Conservation (phyloP, 1,140 invertebrate species). For the Odontomachus brunneus region DNA sequence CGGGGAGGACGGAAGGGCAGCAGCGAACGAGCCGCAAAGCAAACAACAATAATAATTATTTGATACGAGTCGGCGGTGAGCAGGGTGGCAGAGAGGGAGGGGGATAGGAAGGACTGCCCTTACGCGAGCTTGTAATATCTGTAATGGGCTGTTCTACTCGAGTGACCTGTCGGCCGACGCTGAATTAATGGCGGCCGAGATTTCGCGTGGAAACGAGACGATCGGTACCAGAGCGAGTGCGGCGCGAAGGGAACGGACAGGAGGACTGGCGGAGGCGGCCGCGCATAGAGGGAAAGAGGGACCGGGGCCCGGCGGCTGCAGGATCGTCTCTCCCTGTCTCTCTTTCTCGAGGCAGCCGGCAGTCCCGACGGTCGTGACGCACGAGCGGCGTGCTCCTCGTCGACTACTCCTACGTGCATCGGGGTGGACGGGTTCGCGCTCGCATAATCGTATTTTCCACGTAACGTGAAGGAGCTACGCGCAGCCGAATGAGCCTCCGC, state of each 20-base stretch:
- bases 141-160: constrained; percentile 83
- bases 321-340: constrained; percentile 28
- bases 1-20: not conserved
- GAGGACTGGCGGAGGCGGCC: not conserved
- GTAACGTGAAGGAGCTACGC: constrained; percentile 29
- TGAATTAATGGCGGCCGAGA: constrained; percentile 84
- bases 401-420: constrained; percentile 15
- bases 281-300: not conserved
- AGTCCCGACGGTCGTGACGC: constrained; percentile 57
- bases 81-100: not conserved
- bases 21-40: constrained; percentile 76
- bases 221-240: constrained; percentile 9
- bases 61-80: constrained; percentile 76
- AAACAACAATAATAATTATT: constrained; percentile 85
- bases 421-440: not conserved
- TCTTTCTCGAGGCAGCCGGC: constrained; percentile 20
- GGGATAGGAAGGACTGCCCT: constrained; percentile 23
- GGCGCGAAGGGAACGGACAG: not conserved
- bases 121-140: constrained; percentile 79
- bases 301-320: constrained; percentile 23
- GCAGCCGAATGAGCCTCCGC: not conserved
- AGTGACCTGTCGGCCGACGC: constrained; percentile 81
- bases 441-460: constrained; percentile 60
- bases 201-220: constrained; percentile 76
- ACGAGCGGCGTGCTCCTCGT: constrained; percentile 39